Evolutionary conservation across 2,113 vertebrate genomes (phyloP).

Genomic region (Oenanthe melanoleuca): DNA sequence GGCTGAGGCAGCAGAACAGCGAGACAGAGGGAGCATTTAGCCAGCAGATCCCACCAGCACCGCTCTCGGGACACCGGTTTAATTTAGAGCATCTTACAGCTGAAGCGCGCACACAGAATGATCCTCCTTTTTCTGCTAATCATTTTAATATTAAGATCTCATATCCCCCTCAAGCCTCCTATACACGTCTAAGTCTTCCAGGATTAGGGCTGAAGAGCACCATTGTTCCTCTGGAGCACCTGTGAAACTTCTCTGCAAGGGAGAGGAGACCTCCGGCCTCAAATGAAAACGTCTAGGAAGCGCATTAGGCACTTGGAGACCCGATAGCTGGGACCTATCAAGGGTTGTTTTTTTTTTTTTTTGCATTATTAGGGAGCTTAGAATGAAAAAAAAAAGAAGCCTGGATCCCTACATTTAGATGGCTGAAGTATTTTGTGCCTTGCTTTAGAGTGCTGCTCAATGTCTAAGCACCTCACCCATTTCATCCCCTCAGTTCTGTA

Average conservation of each 20-base stretch:
- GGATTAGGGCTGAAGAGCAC: conserved; percentile 28
- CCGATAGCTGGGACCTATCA: background rate
- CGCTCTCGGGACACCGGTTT: conserved; percentile 4
- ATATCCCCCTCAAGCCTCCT: conserved; percentile 32
- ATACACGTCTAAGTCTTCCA: conserved; percentile 5
- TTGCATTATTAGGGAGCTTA: background rate
- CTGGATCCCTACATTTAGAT: background rate
- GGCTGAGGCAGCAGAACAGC: conserved; percentile 20
- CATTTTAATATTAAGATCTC: conserved; percentile 63
- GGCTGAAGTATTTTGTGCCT: background rate
- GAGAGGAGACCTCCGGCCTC: background rate
- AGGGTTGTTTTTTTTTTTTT: background rate
- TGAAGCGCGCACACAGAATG: background rate
- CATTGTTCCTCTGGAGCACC: conserved; percentile 55
- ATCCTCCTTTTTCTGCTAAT: conserved; percentile 46
- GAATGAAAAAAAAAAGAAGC: background rate
- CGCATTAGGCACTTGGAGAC: background rate
- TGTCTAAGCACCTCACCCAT: background rate
- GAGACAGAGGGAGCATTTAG: background rate
- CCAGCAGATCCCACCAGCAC: conserved; percentile 1
- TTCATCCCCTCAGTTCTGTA: conserved; percentile 1
- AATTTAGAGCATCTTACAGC: conserved; percentile 41
- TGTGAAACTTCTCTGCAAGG: conserved; percentile 9
- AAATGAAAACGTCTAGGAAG: background rate
- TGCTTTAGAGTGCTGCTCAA: background rate